Evolutionary conservation across 2,797 vertebrate genomes (phyloP).

Genomic region (Euphonia xanthogaster): DNA sequence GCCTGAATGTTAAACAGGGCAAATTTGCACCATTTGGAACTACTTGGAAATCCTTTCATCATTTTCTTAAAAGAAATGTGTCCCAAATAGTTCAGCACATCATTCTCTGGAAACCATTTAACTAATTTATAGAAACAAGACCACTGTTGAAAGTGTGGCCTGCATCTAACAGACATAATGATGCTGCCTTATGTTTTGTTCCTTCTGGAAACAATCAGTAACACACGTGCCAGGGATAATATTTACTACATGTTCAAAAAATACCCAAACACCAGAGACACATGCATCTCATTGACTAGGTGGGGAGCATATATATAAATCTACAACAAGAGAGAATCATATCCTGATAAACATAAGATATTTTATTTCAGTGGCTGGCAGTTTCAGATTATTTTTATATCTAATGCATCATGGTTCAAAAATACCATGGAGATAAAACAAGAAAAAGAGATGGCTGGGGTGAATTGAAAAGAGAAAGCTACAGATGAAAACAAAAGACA

Average conservation of each 20-base stretch:
- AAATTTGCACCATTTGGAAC: slow-evolving; percentile 66
- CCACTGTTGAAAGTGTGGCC: slow-evolving; percentile 46
- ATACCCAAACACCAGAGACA: slow-evolving; percentile 23
- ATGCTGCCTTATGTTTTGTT: slow-evolving; percentile 42
- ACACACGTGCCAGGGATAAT: slow-evolving; percentile 59
- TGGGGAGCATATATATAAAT: neutral
- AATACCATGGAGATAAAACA: neutral
- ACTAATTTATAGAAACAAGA: slow-evolving; percentile 63
- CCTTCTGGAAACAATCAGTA: slow-evolving; percentile 71
- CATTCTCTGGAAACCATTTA: slow-evolving; percentile 70
- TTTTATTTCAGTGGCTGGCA: neutral
- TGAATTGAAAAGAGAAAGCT: neutral
- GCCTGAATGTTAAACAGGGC: slow-evolving; percentile 11
- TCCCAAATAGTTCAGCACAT: slow-evolving; percentile 41
- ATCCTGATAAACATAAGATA: neutral
- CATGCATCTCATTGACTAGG: slow-evolving; percentile 23
- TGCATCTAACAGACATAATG: slow-evolving; percentile 43
- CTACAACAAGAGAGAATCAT: neutral
- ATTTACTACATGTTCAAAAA: slow-evolving; percentile 47
- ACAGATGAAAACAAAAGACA: neutral
- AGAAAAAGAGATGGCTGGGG: neutral
- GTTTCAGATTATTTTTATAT: neutral
- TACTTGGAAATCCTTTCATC: slow-evolving; percentile 65
- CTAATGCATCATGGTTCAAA: neutral
- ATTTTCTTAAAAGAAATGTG: slow-evolving; percentile 50